Conservation (phyloP, 2,797 vertebrate species). For the Xenops minutus region DNA sequence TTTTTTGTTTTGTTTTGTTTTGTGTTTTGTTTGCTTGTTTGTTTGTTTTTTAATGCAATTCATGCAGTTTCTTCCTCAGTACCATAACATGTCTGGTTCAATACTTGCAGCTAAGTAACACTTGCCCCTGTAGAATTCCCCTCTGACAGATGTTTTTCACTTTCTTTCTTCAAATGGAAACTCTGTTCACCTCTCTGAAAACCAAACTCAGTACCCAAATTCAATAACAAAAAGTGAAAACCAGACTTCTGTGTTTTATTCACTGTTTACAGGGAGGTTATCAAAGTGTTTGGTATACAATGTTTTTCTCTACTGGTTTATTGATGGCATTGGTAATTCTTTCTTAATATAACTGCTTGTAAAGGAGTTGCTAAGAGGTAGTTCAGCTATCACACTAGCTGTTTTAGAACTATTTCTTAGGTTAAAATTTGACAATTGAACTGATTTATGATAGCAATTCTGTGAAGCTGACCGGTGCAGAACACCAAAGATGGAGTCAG, state of each 20-base stretch:
- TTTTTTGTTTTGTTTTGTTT: background rate
- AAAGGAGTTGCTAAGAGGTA: background rate
- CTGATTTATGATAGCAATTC: background rate
- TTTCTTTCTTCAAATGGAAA: background rate
- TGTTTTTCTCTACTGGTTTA: background rate
- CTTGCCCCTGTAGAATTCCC: background rate
- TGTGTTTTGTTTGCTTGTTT: too few relatives aligned
- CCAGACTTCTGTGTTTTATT: background rate
- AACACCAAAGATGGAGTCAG: background rate
- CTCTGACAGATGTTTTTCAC: background rate
- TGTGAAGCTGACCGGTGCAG: background rate
- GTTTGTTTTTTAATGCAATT: background rate
- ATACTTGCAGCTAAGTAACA: background rate
- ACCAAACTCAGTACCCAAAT: background rate
- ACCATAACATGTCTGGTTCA: background rate
- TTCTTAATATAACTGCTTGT: background rate
- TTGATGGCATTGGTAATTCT: background rate
- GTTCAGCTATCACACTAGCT: background rate
- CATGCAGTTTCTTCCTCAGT: background rate
- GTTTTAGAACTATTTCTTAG: background rate
- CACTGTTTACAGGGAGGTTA: background rate
- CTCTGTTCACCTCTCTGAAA: background rate
- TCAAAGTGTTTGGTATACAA: background rate
- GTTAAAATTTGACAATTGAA: background rate
- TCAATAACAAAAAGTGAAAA: background rate